These are phyloP conservation scores for Perizoma flavofasciatum DNA, from an alignment of 2,888 invertebrate genomes.

Conservation along the genomic window DNA sequence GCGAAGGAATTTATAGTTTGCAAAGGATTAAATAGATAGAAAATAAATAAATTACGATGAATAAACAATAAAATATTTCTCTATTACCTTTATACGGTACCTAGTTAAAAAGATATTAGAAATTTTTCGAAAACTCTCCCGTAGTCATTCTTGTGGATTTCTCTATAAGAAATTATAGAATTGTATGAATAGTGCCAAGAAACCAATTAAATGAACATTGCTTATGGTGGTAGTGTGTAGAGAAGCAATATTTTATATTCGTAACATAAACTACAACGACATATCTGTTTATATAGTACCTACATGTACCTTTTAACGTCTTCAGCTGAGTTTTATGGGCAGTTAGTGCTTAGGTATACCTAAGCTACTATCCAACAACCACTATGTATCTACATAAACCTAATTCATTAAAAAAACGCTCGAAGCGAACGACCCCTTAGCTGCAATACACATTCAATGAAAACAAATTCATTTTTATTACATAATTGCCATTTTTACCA, in stretches of 20 bases:
- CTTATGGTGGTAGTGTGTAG: slow-evolving; percentile 69
- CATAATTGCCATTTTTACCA: too few species aligned
- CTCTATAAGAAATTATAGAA: slow-evolving; percentile 62
- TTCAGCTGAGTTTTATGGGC: slow-evolving; percentile 46
- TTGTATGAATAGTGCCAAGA: slow-evolving; percentile 59
- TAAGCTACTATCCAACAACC: too few species aligned
- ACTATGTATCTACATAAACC: too few species aligned
- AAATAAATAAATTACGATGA: slow-evolving; percentile 61
- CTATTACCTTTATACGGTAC: slow-evolving; percentile 71
- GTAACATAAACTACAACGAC: slow-evolving; percentile 68
- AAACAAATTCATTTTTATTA: too few species aligned
- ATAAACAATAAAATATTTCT: slow-evolving; percentile 71
- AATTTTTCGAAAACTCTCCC: slow-evolving; percentile 70
- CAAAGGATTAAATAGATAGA: slow-evolving; percentile 61
- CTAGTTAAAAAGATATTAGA: slow-evolving; percentile 67
- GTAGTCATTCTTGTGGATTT: slow-evolving; percentile 70
- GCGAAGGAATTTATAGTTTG: slow-evolving; percentile 77
- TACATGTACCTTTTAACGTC: slow-evolving; percentile 61
- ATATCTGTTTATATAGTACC: slow-evolving; percentile 74
- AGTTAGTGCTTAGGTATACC: too few species aligned
- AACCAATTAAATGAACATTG: slow-evolving; percentile 60
- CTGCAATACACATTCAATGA: too few species aligned
- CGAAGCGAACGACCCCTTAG: too few species aligned
- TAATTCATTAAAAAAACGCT: too few species aligned
- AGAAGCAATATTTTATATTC: slow-evolving; percentile 73